Percentiles rank a stretch among this genome's conserved stretches.
Evolutionary conservation across 1,140 invertebrate genomes (phyloP).

Genomic region (Holcopasites calliopsidis): DNA sequence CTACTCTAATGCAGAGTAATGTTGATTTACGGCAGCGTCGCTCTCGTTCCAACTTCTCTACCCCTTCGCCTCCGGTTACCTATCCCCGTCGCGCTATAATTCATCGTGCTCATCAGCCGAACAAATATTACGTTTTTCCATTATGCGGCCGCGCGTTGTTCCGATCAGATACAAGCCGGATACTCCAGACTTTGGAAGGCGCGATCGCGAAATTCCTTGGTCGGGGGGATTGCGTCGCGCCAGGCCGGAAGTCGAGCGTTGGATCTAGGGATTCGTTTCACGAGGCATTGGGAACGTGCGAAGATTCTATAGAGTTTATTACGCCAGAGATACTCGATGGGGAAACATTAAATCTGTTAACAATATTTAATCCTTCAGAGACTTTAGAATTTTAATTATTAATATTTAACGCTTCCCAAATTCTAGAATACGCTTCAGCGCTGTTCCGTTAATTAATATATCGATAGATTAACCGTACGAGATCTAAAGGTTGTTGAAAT

Average conservation of each 20-base stretch:
- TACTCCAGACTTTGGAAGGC: background rate
- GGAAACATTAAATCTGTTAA: too few species aligned
- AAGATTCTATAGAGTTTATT: background rate
- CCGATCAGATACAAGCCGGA: conserved; percentile 40
- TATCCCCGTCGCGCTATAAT: conserved; percentile 61
- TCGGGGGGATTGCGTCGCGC: background rate
- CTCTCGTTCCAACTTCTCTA: conserved; percentile 63
- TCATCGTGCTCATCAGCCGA: conserved; percentile 43
- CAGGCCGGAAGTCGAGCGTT: conserved; percentile 20
- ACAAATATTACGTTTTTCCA: conserved; percentile 53
- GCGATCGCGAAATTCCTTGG: conserved; percentile 31
- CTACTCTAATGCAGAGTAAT: conserved; percentile 79
- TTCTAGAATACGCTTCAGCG: too few species aligned
- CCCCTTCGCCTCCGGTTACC: conserved; percentile 37
- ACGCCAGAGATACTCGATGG: background rate
- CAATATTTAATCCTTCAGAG: too few species aligned
- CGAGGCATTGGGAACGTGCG: background rate
- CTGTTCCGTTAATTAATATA: background rate
- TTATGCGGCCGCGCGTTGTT: background rate
- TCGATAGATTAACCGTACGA: background rate
- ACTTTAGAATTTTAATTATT: too few species aligned
- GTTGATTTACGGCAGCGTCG: conserved; percentile 76
- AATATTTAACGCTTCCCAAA: too few species aligned
- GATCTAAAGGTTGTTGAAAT: background rate
- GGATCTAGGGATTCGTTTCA: too few species aligned